Percentiles rank a stretch among this genome's conserved stretches.
Conservation (phyloP, 2,797 vertebrate species). For the Pseudomugil tenellus region DNA sequence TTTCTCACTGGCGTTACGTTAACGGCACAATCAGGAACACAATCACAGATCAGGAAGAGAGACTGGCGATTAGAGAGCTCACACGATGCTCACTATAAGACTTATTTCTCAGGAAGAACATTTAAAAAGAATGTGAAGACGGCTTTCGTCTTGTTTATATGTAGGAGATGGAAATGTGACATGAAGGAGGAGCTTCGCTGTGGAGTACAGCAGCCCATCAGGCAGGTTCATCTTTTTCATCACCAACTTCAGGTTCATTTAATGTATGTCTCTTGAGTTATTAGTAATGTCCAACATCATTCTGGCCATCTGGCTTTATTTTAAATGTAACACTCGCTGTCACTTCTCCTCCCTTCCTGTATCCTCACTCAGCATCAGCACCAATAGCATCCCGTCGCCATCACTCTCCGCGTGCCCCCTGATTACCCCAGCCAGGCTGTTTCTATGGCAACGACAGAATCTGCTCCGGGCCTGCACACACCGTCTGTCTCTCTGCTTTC, state of each 20-base stretch:
- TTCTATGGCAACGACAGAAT: slow-evolving; percentile 80
- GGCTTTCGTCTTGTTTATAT: no score
- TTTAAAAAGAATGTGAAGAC: no score
- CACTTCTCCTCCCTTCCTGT: slow-evolving; percentile 3
- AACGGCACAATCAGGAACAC: no score
- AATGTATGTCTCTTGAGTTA: not conserved
- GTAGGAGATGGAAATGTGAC: not conserved
- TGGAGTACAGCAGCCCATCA: not conserved
- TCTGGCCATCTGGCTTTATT: not conserved
- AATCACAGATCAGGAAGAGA: no score
- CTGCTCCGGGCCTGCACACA: slow-evolving; percentile 65
- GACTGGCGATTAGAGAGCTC: no score
- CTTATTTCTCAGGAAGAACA: no score
- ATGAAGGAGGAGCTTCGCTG: not conserved
- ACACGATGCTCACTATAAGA: no score
- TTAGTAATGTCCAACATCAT: not conserved
- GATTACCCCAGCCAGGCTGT: slow-evolving; percentile 69
- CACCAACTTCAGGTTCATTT: not conserved
- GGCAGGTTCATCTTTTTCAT: not conserved
- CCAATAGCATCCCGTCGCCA: slow-evolving; percentile 61
- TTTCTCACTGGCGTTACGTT: no score
- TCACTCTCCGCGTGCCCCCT: slow-evolving; percentile 54
- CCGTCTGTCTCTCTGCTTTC: slow-evolving; percentile 49
- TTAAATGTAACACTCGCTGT: not conserved
- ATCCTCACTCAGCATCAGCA: slow-evolving; percentile 52